Percentiles rank a stretch among this genome's conserved stretches.
Evolutionary conservation across 2,113 vertebrate genomes (phyloP).

Genomic region (Tretioscincus oriximinensis): DNA sequence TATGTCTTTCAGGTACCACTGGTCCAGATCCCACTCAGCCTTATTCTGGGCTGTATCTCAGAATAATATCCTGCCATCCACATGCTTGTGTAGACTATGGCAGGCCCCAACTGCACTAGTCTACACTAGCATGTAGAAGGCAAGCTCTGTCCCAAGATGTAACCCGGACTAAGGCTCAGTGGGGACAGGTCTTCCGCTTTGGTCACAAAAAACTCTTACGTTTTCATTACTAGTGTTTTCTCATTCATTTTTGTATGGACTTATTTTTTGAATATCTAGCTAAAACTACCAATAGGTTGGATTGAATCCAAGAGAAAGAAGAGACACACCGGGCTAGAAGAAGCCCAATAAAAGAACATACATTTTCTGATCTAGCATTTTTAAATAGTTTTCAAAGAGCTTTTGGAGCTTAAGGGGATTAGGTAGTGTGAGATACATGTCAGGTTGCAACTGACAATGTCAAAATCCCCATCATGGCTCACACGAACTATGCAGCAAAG

Average conservation of each 20-base stretch:
- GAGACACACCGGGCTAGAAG: slow-evolving; percentile 2
- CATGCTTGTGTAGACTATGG: too few species aligned
- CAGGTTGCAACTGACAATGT: slow-evolving; percentile 68
- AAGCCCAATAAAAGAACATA: slow-evolving; percentile 53
- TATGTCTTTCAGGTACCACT: slow-evolving; percentile 9
- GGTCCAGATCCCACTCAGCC: too few species aligned
- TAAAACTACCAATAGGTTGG: slow-evolving; percentile 11
- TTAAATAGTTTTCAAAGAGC: slow-evolving; percentile 70
- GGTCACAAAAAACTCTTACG: not conserved
- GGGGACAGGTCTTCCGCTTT: not conserved
- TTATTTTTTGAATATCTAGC: not conserved
- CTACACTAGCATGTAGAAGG: too few species aligned
- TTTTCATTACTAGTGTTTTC: slow-evolving; percentile 13
- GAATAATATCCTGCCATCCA: too few species aligned
- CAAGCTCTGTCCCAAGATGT: too few species aligned
- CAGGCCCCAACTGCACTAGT: too few species aligned
- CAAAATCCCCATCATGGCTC: slow-evolving; percentile 63
- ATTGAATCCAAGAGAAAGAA: slow-evolving; percentile 20
- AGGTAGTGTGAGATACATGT: slow-evolving; percentile 69
- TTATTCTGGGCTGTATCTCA: too few species aligned
- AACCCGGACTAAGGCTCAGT: too few species aligned
- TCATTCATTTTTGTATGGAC: not conserved
- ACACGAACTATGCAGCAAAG: slow-evolving; percentile 58
- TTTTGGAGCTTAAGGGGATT: slow-evolving; percentile 68
- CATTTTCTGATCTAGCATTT: slow-evolving; percentile 66